Conservation (phyloP, 2,113 vertebrate species). For the Fulmarus glacialis region DNA sequence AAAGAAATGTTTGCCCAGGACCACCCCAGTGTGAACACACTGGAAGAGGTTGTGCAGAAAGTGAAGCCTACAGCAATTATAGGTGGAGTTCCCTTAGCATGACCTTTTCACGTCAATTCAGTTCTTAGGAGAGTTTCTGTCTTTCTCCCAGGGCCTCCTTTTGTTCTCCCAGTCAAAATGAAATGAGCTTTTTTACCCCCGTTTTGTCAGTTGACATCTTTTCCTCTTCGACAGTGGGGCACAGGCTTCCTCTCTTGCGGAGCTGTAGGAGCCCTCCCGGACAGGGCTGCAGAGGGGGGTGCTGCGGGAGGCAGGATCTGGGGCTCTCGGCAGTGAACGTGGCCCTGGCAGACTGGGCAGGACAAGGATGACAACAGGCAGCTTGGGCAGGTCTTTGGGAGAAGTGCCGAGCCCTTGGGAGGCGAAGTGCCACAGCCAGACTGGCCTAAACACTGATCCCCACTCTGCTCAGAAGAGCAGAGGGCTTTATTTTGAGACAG, state of each 20-base stretch:
- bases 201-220: neutral
- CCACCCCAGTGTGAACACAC: conserved; percentile 83
- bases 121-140: neutral
- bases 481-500: neutral
- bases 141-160: neutral
- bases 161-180: neutral
- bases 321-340: neutral
- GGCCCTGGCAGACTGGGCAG: neutral
- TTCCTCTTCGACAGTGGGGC: rapidly evolving
- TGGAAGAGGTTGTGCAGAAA: conserved; percentile 91
- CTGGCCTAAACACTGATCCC: neutral
- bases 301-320: neutral
- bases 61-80: conserved; percentile 94
- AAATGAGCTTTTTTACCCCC: neutral
- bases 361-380: rapidly evolving
- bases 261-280: neutral
- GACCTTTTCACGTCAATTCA: neutral
- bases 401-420: neutral
- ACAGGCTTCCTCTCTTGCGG: neutral
- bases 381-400: neutral
- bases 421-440: neutral
- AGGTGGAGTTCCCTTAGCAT: conserved; percentile 72
- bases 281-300: neutral
- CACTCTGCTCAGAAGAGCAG: neutral
- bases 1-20: conserved; percentile 94